Evolutionary conservation across 1,140 invertebrate genomes (phyloP).

Genomic region (Aphaenogaster rudis): DNA sequence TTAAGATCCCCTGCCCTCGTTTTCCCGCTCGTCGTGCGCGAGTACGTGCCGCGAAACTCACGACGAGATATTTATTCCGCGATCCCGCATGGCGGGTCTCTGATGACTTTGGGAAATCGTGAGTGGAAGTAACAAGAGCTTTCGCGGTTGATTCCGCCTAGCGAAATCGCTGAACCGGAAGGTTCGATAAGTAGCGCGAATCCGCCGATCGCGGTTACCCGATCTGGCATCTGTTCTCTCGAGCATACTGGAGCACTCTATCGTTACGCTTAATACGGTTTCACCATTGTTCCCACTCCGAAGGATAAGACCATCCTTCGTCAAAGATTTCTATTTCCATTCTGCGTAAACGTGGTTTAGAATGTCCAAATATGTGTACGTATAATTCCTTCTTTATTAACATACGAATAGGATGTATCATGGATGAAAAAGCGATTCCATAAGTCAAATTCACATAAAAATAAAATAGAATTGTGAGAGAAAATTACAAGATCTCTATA

Average conservation of each 20-base stretch:
- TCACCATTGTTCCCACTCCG: conserved; percentile 20
- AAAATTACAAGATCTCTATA: not conserved
- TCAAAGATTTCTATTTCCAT: not conserved
- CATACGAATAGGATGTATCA: not conserved
- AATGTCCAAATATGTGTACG: not conserved
- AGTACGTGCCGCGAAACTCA: conserved; percentile 75
- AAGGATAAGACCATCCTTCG: conserved; percentile 7
- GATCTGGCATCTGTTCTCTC: conserved; percentile 61
- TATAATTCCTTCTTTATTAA: not conserved
- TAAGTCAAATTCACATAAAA: not conserved
- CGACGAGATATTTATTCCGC: conserved; percentile 74
- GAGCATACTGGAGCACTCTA: conserved; percentile 26
- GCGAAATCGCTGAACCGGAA: conserved; percentile 66
- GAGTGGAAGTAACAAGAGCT: conserved; percentile 70
- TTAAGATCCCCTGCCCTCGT: conserved; percentile 65
- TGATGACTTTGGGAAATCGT: conserved; percentile 75
- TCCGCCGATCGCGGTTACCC: conserved; percentile 63
- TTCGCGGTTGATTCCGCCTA: conserved; percentile 34
- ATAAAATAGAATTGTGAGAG: not conserved
- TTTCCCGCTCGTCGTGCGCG: conserved; percentile 54
- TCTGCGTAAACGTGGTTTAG: not conserved
- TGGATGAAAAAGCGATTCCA: not conserved
- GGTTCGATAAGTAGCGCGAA: conserved; percentile 49
- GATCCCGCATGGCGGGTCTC: conserved; percentile 66
- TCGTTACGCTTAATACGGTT: conserved; percentile 25